Evolutionary conservation across 30 jellyfish, hydroid and myxozoan genomes (phyloP), one percentile per base, ranked within the genome.

Genomic region (Clytia hemisphaerica): DNA sequence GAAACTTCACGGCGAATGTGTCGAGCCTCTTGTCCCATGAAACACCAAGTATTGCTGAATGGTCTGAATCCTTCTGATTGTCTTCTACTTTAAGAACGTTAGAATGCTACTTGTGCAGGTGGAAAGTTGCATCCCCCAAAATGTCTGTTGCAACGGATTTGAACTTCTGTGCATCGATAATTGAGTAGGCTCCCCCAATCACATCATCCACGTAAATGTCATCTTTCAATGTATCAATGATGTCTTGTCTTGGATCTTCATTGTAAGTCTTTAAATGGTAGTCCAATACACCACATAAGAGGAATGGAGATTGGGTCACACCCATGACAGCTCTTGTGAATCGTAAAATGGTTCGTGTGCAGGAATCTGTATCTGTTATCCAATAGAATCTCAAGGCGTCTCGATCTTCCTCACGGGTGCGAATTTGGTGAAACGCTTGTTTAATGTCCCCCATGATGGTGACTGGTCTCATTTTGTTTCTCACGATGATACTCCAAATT

Each of bases 101-200:
- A 19, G 88, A 80, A 60, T 70, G 77, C 88, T 77, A 80, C 61
- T 80, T 80, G 60, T 80, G 94, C 71, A 80, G 77, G 59, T 18
- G 72, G 31, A 58, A 44, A 36, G 75, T 48, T 31, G 93, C 88
- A 6, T 69, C 81, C 14, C 33, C 58, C 35, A 80, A 71, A 21
- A 18, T 50, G 2, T 80, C 61, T 12, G 77, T 71, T 12, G 48
- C 72, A 37, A 18, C 28, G 19, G 37, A 53, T 64, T 70, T 68
- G 18, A 61, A 25, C 27, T 47, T 58, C 50, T 44, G 45, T 21
- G 63, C 74, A 31, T 55, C 70, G 4, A 44, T 48, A 7, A 69
- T 61, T 19, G 79, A 68, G 25, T 4, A 28, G 12, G 57, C 80
- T 22, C 93, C 85, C 9, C 49, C 34, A 22, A 79, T 54, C 15